Evolutionary conservation across 2,888 invertebrate species (phyloP), one percentile per base, ranked within the genome.

Genomic region (Leucoma salicis): DNA sequence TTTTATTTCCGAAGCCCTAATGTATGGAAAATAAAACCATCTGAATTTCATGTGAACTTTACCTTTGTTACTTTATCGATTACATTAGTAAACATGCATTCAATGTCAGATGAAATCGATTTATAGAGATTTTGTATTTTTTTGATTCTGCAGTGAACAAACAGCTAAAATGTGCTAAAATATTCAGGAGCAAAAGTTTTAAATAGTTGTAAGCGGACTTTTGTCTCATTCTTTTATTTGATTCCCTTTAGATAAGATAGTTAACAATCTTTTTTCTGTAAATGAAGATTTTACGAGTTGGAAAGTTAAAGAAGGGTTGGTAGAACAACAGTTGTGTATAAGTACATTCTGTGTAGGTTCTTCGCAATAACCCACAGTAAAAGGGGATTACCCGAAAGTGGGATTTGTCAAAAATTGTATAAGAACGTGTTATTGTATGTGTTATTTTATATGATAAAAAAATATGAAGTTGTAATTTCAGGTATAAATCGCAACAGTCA

Each of bases 401-500:
- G n/a, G n/a, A n/a, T n/a, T n/a, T n/a, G n/a, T n/a, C n/a, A n/a
- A n/a, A n/a, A n/a, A n/a, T n/a, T n/a, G n/a, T n/a, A n/a, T n/a
- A n/a, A n/a, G n/a, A n/a, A n/a, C n/a, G n/a, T n/a, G n/a, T n/a
- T n/a, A n/a, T n/a, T n/a, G n/a, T n/a, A n/a, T n/a, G n/a, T n/a
- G n/a, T n/a, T n/a, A n/a, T n/a, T n/a, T n/a, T n/a, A n/a, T n/a
- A n/a, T n/a, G n/a, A n/a, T n/a, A n/a, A n/a, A n/a, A n/a, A n/a
- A n/a, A n/a, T n/a, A n/a, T 40, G 43, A 35, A n/a, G n/a, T 45
- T 38, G 42, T 36, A 18, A 3, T 33, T 84, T 25, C 78, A 89
- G 89, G 89, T 50, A 11, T 79, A 46, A 63, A 70, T 24, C 68
- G 51, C 31, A 75, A 68, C 53, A 76, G 70, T 39, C 79, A 73